Evolutionary conservation across 2,797 vertebrate species (phyloP).

Genomic region (Euthynnus affinis): DNA sequence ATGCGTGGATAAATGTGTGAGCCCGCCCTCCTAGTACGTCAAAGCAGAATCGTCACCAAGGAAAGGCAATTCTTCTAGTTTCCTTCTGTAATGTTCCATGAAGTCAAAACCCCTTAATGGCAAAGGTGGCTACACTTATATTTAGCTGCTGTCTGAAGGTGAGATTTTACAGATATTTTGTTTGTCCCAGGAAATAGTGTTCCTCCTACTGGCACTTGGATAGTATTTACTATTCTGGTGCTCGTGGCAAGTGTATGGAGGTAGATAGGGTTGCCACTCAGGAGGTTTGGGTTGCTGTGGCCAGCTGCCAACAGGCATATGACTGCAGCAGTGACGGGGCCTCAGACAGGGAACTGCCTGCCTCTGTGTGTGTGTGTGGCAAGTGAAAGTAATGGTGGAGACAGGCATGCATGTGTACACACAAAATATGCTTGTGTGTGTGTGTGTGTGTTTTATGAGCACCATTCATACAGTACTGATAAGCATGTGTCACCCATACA

Average conservation of each 20-base stretch:
- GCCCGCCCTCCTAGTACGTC: slow-evolving; percentile 58
- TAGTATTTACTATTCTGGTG: slow-evolving; percentile 95
- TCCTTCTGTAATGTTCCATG: slow-evolving; percentile 66
- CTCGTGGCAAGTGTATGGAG: slow-evolving; percentile 86
- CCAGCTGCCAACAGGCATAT: slow-evolving; percentile 88
- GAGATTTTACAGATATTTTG: slow-evolving; percentile 86
- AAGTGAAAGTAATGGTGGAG: slow-evolving; percentile 52
- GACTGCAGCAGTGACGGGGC: slow-evolving; percentile 87
- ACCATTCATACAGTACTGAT: slow-evolving; percentile 12
- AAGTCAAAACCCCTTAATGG: slow-evolving; percentile 65
- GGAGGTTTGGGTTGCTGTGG: slow-evolving; percentile 87
- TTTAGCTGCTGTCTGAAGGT: slow-evolving; percentile 71
- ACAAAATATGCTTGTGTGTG: slow-evolving; percentile 12
- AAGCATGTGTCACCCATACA: neutral
- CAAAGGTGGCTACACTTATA: slow-evolving; percentile 61
- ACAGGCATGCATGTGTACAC: slow-evolving; percentile 28
- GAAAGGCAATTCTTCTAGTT: slow-evolving; percentile 54
- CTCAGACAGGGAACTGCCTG: slow-evolving; percentile 63
- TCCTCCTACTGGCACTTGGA: slow-evolving; percentile 80
- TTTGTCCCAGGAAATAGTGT: slow-evolving; percentile 82
- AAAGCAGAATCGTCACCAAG: slow-evolving; percentile 35
- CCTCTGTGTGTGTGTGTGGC: slow-evolving; percentile 31
- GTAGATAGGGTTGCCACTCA: slow-evolving; percentile 88
- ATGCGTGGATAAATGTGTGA: slow-evolving; percentile 27
- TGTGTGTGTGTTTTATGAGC: slow-evolving; percentile 31